Evolutionary conservation across 2,113 vertebrate genomes (phyloP), one percentile per base, ranked within the genome.

Genomic region (Malurus melanocephalus): DNA sequence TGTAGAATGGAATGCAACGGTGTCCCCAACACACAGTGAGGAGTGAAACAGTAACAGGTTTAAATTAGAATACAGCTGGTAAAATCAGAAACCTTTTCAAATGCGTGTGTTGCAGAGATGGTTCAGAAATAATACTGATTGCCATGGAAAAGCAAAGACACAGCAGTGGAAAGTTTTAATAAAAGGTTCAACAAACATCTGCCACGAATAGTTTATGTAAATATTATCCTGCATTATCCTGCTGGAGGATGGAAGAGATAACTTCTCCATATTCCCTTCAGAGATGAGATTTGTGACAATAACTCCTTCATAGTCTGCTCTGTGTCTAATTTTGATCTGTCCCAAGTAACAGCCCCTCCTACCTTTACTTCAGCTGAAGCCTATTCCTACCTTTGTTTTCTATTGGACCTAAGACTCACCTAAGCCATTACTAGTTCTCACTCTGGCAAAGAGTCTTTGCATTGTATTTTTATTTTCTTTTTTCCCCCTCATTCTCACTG

Each of bases 91-190:
- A 66, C 7, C 4, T 92, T 65, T 66, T 35, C 52, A 87, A 91
- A 82, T 9, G 13, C 2, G 7, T 59, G 11, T 0, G 0, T 28
- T 79, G 51, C 38, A 53, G 59, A 82, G 32, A 35, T 11, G 16
- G 24, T 10, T 75, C 24, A 60, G 45, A 49, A 76, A 53, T 19
- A 89, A 60, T 13, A 72, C 14, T 16, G 30, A 40, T 23, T 23
- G 6, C 23, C 2, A 4, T 8, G 61, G 53, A 68, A 85, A 85
- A 87, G 27, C 1, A 2, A 48, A 80, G 74, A 55, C 24, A 72
- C 9, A 57, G 42, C 14, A 52, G 27, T 10, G 21, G 27, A 65
- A 89, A 33, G 35, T 81, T 79, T 79, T 26, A 71, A 81, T 32
- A 78, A 89, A 18, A 74, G 24, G 24, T 82, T 89, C 76, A 85